A percentile compares a stretch with the other conserved stretches of the same genome.
These are phyloP conservation scores for Hololepta plana DNA, from an alignment of 2,888 invertebrate species.

Conservation along the genomic window DNA sequence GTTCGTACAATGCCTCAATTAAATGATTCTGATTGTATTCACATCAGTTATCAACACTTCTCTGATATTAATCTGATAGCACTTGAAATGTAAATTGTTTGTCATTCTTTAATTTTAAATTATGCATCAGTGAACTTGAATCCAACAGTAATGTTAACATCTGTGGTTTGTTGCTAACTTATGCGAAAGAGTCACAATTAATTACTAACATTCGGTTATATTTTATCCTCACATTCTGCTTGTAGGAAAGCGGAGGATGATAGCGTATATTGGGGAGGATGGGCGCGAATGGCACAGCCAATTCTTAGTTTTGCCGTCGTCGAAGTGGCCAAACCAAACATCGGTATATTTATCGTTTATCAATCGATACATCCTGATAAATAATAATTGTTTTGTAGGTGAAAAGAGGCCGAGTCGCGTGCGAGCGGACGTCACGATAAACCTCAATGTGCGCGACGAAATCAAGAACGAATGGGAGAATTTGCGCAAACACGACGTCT, in stretches of 20 bases:
- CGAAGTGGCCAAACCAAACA: slow-evolving; percentile 83
- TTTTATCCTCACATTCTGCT: slow-evolving; percentile 5
- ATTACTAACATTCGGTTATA: no score
- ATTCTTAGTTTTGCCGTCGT: slow-evolving; percentile 85
- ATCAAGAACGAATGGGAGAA: slow-evolving; percentile 96
- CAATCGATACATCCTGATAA: background rate
- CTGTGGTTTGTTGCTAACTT: no score
- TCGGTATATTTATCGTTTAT: slow-evolving; percentile 25
- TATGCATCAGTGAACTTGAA: no score
- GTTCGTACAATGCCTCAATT: slow-evolving; percentile 35
- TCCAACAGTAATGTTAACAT: no score
- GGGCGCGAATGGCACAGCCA: slow-evolving; percentile 98
- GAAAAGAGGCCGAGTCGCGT: slow-evolving; percentile 93
- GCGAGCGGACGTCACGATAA: slow-evolving; percentile 85
- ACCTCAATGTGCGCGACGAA: slow-evolving; percentile 75
- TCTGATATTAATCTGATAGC: no score
- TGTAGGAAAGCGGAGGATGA: slow-evolving; percentile 70
- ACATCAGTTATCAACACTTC: no score
- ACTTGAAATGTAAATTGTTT: no score
- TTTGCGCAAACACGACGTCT: slow-evolving; percentile 92
- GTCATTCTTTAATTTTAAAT: no score
- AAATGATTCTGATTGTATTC: no score
- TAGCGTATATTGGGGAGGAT: slow-evolving; percentile 82
- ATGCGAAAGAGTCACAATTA: no score
- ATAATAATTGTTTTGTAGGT: slow-evolving; percentile 27